A percentile compares a stretch with the other conserved stretches of the same genome.
phyloP scores from a whole-genome alignment of 2,113 vertebrate species.

The Sander vitreus region DNA sequence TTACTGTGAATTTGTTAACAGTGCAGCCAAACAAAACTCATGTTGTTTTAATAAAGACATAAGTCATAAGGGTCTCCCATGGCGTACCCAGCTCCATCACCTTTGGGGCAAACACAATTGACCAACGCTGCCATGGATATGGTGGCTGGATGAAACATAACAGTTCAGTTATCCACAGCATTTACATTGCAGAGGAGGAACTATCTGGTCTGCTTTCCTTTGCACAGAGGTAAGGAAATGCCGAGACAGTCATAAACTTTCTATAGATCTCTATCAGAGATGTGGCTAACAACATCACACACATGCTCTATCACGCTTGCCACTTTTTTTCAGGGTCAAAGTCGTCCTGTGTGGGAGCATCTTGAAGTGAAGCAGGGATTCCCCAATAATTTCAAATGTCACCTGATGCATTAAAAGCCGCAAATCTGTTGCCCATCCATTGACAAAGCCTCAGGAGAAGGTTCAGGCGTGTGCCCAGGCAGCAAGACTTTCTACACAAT shows the following conservation, averaged over 20 bases:
- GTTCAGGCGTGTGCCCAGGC: not conserved
- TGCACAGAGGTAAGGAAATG: conserved; percentile 63
- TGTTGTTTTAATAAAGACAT: not conserved
- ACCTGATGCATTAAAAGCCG: conserved; percentile 49
- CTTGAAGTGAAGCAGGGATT: conserved; percentile 45
- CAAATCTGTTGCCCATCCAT: not conserved
- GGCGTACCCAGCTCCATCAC: too few relatives aligned
- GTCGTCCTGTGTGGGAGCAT: conserved; percentile 50
- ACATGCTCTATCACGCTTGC: conserved; percentile 48
- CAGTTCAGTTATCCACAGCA: not conserved
- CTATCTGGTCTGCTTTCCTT: conserved; percentile 33
- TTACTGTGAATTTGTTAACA: not conserved
- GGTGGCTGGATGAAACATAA: not conserved
- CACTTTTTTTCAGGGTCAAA: conserved; percentile 56
- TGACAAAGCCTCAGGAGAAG: conserved; percentile 22
- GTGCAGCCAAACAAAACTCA: not conserved
- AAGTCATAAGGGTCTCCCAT: too few relatives aligned
- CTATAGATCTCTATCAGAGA: conserved; percentile 68
- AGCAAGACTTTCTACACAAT: not conserved
- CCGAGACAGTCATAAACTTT: conserved; percentile 64
- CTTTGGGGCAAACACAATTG: not conserved
- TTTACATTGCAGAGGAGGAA: not conserved
- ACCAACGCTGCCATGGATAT: not conserved
- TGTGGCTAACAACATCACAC: conserved; percentile 44
- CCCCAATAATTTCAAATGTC: conserved; percentile 64